Evolutionary conservation across 2,797 vertebrate genomes (phyloP).

Genomic region (Mallotus villosus): DNA sequence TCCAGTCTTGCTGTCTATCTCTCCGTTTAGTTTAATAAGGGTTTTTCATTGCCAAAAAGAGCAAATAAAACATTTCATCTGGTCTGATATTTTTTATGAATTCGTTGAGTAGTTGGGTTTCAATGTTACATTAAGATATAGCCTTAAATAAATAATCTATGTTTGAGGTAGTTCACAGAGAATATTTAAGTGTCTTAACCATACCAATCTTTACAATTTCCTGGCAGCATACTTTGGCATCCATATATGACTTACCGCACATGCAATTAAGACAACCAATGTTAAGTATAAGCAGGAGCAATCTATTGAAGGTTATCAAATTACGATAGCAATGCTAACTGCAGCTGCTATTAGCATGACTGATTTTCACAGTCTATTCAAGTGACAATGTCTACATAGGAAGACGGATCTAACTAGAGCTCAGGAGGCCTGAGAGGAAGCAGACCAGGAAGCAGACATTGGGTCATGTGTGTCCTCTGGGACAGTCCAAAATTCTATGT

Average conservation of each 20-base stretch:
- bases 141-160: no score
- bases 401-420: slow-evolving; percentile 10
- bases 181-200: no score
- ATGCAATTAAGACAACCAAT: not conserved
- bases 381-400: slow-evolving; percentile 25
- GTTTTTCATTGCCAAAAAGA: not conserved
- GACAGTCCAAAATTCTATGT: slow-evolving; percentile 1
- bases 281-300: slow-evolving; percentile 2
- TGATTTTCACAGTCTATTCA: slow-evolving; percentile 14
- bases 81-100: no score
- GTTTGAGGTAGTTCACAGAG: no score
- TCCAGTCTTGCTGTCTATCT: not conserved
- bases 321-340: slow-evolving; percentile 9
- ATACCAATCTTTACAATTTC: not conserved
- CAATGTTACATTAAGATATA: no score
- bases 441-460: slow-evolving; percentile 16
- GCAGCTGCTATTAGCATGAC: slow-evolving; percentile 27
- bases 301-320: slow-evolving; percentile 6
- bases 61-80: no score
- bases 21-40: not conserved
- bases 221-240: not conserved
- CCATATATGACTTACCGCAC: not conserved
- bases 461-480: not conserved
- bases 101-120: no score
- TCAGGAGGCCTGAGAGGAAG: slow-evolving; percentile 9